Evolutionary conservation across 2,113 vertebrate species (phyloP), one percentile per base, ranked within the genome.

Genomic region (Pachyramphus minor): DNA sequence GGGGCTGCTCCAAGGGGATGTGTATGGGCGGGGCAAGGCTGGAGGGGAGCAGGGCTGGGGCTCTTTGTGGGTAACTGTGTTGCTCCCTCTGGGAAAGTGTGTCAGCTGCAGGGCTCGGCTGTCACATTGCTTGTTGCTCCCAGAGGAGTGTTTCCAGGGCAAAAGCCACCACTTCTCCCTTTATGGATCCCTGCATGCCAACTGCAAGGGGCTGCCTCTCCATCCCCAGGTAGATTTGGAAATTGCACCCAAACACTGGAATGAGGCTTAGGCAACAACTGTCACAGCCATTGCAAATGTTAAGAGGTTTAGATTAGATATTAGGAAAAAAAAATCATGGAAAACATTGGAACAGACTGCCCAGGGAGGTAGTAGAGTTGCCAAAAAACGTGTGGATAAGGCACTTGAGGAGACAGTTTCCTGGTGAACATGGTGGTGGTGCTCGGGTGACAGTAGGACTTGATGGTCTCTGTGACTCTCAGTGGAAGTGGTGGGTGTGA

Each of bases 71-170:
- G 31, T 9, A 3, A 9, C 31, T 58, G 30, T 45, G 24, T 42
- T 10, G 7, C 58, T 63, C 24, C 5, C 2, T 11, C 17, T 22
- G 3, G 18, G 28, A 0, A 7, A 37, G 23, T 0, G 11, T 6
- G 4, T 44, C 4, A 9, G n/a, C 39, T 4, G 1, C 72, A 63
- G 56, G 53, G 11, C 49, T 59, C 5, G 12, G 39, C 14, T 5
- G 17, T 37, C 49, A 9, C 47, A 2, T 13, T 58, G 59, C 53
- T 81, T 30, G 0, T 27, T 45, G 73, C 60, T 90, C 28, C 83
- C 1, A 4, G 42, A 30, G 68, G 13, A 78, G 8, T 6, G 52
- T 53, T 90, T 82, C 74, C 52, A 79, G 47, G 72, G 20, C 35
- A 80, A 52, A 86, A 74, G 59, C 41, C 41, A 11, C 8, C 24